Evolutionary conservation across 2,797 vertebrate genomes (phyloP).

Genomic region (Tapera naevia): DNA sequence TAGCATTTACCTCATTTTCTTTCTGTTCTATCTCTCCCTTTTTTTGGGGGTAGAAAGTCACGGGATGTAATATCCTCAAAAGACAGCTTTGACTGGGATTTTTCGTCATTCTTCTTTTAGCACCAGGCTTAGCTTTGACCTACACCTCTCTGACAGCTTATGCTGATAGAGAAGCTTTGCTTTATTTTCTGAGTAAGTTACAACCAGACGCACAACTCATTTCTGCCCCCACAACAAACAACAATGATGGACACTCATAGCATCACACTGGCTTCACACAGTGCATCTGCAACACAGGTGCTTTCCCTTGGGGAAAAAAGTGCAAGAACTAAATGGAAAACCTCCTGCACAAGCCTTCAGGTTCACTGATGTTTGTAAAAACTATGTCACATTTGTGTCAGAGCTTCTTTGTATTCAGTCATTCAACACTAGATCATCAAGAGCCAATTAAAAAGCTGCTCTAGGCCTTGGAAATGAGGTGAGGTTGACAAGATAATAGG

Average conservation of each 20-base stretch:
- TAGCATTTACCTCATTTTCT: neutral
- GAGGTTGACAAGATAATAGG: slow-evolving; percentile 65
- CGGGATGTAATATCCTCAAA: neutral
- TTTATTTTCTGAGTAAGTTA: neutral
- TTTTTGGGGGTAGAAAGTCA: slow-evolving; percentile 10
- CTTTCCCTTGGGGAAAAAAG: neutral
- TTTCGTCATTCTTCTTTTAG: neutral
- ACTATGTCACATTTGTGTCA: neutral
- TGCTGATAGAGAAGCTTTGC: neutral
- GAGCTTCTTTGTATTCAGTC: neutral
- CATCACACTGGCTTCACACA: neutral
- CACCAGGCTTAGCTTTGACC: neutral
- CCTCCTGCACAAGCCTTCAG: neutral
- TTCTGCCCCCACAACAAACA: neutral
- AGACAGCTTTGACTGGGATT: neutral
- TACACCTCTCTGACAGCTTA: neutral
- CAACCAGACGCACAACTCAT: neutral
- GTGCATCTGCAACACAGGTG: neutral
- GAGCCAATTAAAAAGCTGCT: slow-evolving; percentile 60
- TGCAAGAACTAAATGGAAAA: neutral
- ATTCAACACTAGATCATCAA: slow-evolving; percentile 51
- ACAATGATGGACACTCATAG: neutral
- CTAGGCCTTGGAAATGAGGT: slow-evolving; percentile 65
- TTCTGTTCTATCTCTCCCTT: slow-evolving; percentile 3
- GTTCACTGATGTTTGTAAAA: slow-evolving; percentile 7